phyloP scores from a whole-genome alignment of 2,888 invertebrate species.

The Elegia similella region DNA sequence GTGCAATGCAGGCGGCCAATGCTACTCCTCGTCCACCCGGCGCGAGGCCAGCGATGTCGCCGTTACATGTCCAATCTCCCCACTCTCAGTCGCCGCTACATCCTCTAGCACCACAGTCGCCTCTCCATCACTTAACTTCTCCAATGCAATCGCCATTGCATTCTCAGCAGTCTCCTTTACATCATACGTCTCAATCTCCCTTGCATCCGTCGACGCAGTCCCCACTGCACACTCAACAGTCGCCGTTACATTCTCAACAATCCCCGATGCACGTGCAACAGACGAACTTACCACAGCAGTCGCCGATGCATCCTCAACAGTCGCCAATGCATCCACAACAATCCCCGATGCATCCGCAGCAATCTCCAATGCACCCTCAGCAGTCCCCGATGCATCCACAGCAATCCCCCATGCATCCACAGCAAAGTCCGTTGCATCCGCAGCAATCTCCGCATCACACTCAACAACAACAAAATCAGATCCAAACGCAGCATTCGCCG shows the following conservation, averaged over 20 bases:
- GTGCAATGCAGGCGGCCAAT: conserved; percentile 39
- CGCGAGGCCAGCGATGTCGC: conserved; percentile 67
- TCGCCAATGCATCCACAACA: conserved; percentile 44
- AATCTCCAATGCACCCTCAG: conserved; percentile 46
- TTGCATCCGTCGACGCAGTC: conserved; percentile 64
- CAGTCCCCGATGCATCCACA: conserved; percentile 55
- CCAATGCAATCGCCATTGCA: conserved; percentile 69
- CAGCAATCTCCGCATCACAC: conserved; percentile 60
- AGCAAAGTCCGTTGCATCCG: conserved; percentile 49
- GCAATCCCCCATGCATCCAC: conserved; percentile 62
- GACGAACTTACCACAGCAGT: conserved; percentile 47
- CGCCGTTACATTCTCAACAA: conserved; percentile 64
- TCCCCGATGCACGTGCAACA: conserved; percentile 64
- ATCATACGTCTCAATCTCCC: conserved; percentile 63
- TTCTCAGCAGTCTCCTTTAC: conserved; percentile 65
- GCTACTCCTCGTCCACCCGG: conserved; percentile 49
- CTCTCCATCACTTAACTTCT: conserved; percentile 53
- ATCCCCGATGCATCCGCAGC: conserved; percentile 45
- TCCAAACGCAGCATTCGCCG: conserved; percentile 31
- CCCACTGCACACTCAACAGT: conserved; percentile 64
- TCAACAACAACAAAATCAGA: conserved; percentile 46
- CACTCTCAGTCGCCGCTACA: conserved; percentile 51
- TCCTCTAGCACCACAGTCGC: conserved; percentile 52
- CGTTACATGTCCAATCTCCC: conserved; percentile 55
- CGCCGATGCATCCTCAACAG: conserved; percentile 54